phyloP scores from a whole-genome alignment of 2,797 vertebrate genomes.

The Geotrypetes seraphini region DNA sequence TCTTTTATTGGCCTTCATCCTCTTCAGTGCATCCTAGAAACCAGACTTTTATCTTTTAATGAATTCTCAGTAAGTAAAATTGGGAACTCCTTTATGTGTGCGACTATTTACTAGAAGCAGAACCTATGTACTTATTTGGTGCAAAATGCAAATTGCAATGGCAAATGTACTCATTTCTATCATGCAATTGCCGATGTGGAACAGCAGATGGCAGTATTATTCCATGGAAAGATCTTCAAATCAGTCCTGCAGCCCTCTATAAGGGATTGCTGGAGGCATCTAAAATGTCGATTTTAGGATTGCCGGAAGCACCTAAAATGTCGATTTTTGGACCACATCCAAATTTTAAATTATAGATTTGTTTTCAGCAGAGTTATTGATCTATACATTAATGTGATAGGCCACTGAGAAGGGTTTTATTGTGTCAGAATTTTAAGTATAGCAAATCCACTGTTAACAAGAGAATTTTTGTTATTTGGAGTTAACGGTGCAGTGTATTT shows the following conservation, averaged over 20 bases:
- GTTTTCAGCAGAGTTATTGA: conserved; percentile 2
- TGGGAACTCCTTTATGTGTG: neutral
- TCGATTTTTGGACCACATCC: conserved; percentile 43
- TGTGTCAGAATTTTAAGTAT: too few relatives aligned
- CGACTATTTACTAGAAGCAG: conserved; percentile 1
- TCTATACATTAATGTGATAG: too few relatives aligned
- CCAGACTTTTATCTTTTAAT: conserved; percentile 24
- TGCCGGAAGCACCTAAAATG: conserved; percentile 48
- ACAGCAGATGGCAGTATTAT: conserved; percentile 76
- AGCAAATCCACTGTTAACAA: too few relatives aligned
- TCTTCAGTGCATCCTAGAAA: conserved; percentile 29
- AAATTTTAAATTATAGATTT: neutral
- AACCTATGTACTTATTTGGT: neutral
- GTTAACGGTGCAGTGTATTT: too few relatives aligned
- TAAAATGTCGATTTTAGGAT: conserved; percentile 58
- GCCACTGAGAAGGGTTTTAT: too few relatives aligned
- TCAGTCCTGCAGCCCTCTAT: conserved; percentile 45
- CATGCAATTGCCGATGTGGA: neutral
- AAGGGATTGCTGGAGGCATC: conserved; percentile 21
- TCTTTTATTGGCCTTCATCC: conserved; percentile 78
- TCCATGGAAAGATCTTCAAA: conserved; percentile 36
- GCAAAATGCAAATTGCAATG: neutral
- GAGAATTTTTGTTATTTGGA: too few relatives aligned
- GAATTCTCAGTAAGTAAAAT: conserved; percentile 5
- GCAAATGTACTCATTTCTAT: neutral